Evolutionary conservation across 1,140 invertebrate species (phyloP).

Genomic region (Caenorhabditis inopinata): DNA sequence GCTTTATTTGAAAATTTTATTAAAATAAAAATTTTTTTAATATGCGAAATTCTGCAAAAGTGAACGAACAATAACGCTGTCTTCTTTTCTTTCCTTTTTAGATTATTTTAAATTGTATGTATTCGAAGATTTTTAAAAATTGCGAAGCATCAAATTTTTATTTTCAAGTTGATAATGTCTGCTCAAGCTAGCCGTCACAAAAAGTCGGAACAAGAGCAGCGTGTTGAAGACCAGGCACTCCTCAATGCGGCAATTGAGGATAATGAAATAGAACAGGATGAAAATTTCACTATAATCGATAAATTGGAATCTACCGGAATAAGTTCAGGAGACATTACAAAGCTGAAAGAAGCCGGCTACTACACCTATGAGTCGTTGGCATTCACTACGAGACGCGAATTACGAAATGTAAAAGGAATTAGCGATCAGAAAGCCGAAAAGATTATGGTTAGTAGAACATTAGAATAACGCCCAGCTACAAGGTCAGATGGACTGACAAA

Average conservation of each 20-base stretch:
- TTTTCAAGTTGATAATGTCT: neutral
- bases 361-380: conserved; percentile 93
- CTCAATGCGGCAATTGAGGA: conserved; percentile 1
- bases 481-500: conserved; percentile 14
- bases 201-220: neutral
- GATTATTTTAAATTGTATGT: too few relatives aligned
- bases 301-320: conserved; percentile 47
- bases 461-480: conserved; percentile 13
- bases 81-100: too few relatives aligned
- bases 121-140: too few relatives aligned
- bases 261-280: conserved; percentile 23
- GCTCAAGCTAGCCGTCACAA: neutral
- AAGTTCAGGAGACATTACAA: conserved; percentile 80
- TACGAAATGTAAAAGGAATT: conserved; percentile 90
- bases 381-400: conserved; percentile 85
- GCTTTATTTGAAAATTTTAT: too few relatives aligned
- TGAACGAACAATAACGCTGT: too few relatives aligned
- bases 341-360: conserved; percentile 86
- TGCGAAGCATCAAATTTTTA: too few relatives aligned
- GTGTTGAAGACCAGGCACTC: neutral
- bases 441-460: conserved; percentile 73
- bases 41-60: too few relatives aligned
- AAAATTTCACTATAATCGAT: conserved; percentile 21
- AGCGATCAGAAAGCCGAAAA: conserved; percentile 96
- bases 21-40: too few relatives aligned